Conservation (phyloP, 2,888 invertebrate species). For the Brenthis hecate region DNA sequence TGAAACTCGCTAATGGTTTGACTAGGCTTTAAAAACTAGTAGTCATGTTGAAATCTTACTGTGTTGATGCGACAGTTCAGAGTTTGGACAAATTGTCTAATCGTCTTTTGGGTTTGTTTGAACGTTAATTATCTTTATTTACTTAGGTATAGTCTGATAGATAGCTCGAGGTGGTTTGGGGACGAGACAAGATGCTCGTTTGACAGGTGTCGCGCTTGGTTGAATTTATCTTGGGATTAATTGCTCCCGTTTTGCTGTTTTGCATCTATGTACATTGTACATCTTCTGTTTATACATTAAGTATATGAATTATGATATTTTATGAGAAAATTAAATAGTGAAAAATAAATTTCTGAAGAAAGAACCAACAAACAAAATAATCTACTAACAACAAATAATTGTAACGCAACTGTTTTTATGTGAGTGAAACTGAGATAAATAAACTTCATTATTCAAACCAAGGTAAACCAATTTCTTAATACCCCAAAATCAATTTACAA, state of each 20-base stretch:
- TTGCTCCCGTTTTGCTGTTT: conserved; percentile 42
- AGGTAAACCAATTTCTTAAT: conserved; percentile 8
- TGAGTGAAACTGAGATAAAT: conserved; percentile 2
- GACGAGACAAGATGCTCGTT: conserved; percentile 60
- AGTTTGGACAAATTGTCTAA: conserved; percentile 62
- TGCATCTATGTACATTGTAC: conserved; percentile 1
- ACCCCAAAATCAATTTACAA: conserved; percentile 17
- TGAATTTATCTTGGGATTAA: conserved; percentile 73
- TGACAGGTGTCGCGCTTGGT: conserved; percentile 74
- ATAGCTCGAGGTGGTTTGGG: conserved; percentile 42
- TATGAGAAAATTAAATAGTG: too few species aligned
- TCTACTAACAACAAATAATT: too few species aligned
- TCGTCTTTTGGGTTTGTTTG: conserved; percentile 64
- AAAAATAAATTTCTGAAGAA: too few species aligned
- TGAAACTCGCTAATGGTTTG: conserved; percentile 15
- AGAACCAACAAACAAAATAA: too few species aligned
- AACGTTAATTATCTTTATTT: conserved; percentile 74
- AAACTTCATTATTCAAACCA: conserved; percentile 12
- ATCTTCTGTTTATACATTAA: too few species aligned
- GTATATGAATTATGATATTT: too few species aligned
- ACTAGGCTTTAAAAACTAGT: conserved; percentile 8
- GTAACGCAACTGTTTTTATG: neutral
- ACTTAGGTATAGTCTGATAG: conserved; percentile 40
- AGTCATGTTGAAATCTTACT: conserved; percentile 23
- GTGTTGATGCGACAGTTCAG: conserved; percentile 45